phyloP scores from a whole-genome alignment of 2,113 vertebrate species.

The Paralichthys olivaceus region DNA sequence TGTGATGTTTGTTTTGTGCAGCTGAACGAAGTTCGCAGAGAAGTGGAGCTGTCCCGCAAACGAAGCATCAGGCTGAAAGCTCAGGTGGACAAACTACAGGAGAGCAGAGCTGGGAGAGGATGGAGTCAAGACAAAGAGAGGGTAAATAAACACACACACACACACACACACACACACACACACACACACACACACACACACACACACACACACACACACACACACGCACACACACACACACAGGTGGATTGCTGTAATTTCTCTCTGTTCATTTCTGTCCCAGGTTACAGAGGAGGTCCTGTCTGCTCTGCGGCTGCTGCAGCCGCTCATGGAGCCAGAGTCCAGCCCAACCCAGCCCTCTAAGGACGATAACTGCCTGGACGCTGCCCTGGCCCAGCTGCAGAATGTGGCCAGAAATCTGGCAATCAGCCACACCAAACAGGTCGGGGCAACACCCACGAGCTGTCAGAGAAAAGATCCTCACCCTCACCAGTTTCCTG shows the following conservation, averaged over 20 bases:
- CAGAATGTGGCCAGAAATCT: conserved; percentile 73
- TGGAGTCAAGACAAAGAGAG: conserved; percentile 78
- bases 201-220: too few species aligned
- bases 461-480: background rate
- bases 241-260: background rate
- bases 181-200: background rate
- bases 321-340: conserved; percentile 65
- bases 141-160: conserved; percentile 54
- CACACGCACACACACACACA: background rate
- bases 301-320: conserved; percentile 78
- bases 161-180: background rate
- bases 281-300: conserved; percentile 82
- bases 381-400: conserved; percentile 71
- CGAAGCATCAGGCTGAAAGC: conserved; percentile 81
- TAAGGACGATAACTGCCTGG: conserved; percentile 49
- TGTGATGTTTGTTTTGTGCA: conserved; percentile 37
- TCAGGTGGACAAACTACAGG: conserved; percentile 83
- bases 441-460: conserved; percentile 53
- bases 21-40: conserved; percentile 81
- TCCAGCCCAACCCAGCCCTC: background rate
- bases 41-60: conserved; percentile 79
- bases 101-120: conserved; percentile 64
- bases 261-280: accelerated
- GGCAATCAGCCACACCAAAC: conserved; percentile 68
- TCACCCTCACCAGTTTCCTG: background rate